Conservation (phyloP, 2,113 vertebrate genomes). For the Sebastes schlegelii region DNA sequence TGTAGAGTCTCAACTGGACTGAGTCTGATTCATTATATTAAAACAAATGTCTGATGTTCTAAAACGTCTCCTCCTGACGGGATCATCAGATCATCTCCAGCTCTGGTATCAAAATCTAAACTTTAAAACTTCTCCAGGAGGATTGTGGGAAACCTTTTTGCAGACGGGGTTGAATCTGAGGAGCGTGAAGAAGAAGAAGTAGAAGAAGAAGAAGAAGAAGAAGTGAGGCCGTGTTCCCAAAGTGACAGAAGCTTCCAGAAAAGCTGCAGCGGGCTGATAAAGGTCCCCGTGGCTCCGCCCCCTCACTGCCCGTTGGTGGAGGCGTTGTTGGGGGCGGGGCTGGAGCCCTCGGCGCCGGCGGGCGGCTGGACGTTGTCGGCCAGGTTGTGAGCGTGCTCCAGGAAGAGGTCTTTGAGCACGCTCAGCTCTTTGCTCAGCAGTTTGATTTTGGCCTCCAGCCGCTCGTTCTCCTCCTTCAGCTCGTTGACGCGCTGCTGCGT, state of each 20-base stretch:
- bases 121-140: too few species aligned
- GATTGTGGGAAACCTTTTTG: too few species aligned
- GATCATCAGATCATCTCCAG: too few species aligned
- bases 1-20: too few species aligned
- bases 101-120: too few species aligned
- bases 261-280: slow-evolving; percentile 27
- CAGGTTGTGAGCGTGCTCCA: slow-evolving; percentile 97
- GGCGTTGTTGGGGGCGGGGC: slow-evolving; percentile 68
- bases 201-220: neutral
- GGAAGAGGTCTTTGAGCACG: slow-evolving; percentile 98
- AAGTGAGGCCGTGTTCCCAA: slow-evolving; percentile 12
- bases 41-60: too few species aligned
- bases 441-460: slow-evolving; percentile 98
- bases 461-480: slow-evolving; percentile 98
- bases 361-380: slow-evolving; percentile 93
- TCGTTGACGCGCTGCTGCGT: slow-evolving; percentile 96
- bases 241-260: slow-evolving; percentile 9
- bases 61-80: too few species aligned
- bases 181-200: neutral
- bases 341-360: slow-evolving; percentile 74
- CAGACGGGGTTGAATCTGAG: neutral
- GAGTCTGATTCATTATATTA: too few species aligned
- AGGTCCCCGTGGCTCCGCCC: neutral
- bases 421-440: slow-evolving; percentile 98
- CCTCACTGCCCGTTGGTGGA: slow-evolving; percentile 74